These are phyloP conservation scores for Synergus gifuensis DNA, from an alignment of 2,888 invertebrate genomes.

Conservation along the genomic window DNA sequence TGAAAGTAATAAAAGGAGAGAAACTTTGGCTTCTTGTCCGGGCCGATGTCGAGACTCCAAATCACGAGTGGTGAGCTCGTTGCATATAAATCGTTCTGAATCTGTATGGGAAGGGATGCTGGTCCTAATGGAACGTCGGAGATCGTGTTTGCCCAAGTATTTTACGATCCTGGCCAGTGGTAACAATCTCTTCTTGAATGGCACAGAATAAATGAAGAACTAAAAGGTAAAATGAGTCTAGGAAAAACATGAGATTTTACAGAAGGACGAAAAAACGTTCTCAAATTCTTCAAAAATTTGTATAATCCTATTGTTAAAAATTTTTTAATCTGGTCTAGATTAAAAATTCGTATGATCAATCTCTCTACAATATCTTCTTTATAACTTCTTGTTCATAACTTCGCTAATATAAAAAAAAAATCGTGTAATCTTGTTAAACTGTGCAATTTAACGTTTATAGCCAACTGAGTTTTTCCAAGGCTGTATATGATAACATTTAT, in stretches of 20 bases:
- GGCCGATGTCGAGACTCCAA: conserved; percentile 27
- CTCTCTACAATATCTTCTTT: neutral
- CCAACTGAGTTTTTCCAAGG: neutral
- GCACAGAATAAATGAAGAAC: neutral
- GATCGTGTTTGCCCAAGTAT: conserved; percentile 39
- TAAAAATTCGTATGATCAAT: too few species aligned
- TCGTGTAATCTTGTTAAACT: too few species aligned
- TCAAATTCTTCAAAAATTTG: too few species aligned
- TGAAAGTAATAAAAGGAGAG: conserved; percentile 4
- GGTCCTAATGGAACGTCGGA: conserved; percentile 47
- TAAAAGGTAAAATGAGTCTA: too few species aligned
- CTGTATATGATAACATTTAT: conserved; percentile 19
- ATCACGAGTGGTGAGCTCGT: conserved; percentile 37
- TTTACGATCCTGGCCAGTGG: conserved; percentile 36
- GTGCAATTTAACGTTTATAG: neutral
- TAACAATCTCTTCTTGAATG: conserved; percentile 9
- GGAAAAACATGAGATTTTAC: too few species aligned
- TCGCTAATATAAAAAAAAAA: neutral
- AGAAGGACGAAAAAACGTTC: too few species aligned
- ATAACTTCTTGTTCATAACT: neutral
- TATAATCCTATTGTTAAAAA: too few species aligned
- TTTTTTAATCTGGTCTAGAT: too few species aligned
- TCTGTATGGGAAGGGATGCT: conserved; percentile 20
- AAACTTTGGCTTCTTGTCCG: conserved; percentile 25
- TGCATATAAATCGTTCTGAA: conserved; percentile 51